Base-by-base conservation (phyloP, 2,797 vertebrate genomes). In the Poliocrania exsul region DNA sequence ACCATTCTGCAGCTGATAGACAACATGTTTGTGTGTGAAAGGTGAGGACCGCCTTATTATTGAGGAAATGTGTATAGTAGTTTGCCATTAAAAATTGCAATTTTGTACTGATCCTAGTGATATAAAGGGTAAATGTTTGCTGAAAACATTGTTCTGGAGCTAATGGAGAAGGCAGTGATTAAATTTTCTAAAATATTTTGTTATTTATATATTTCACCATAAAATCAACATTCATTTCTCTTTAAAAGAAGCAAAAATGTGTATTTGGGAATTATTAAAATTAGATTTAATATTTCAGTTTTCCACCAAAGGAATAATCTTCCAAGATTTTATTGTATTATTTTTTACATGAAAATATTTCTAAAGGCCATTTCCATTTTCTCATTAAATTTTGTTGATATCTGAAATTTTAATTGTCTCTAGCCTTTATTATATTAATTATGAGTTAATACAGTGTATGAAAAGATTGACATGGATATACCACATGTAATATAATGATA, bases 1-100 rank as follows among this genome's bases (percentile, higher is more conserved):
- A 57, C 37, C 65, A 35, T 71, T 88, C 80, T 74, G 80, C 24
- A 35, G 54, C 46, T 81, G 65, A 71, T 62, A 86, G 73, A 50
- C 80, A 81, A 65, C 24, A 5, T 42, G 24, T 20, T 53, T 6
- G 2, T 25, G 38, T 78, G 46, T 24, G 42, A 94, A 90, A 74
- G 79, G 31, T 29, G n/a, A 65, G 50, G 61, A 50, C 26, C 47
- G 2, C 8, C 77, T 73, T 73, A 44, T 53, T 44, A 44, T 49
- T 29, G 17, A 88, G 35, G 58, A 86, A 92, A 70, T 0, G 1
- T 24, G 23, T 33, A 38, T 24, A 21, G 24, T 1, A 9, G 51
- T 46, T 35, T 72, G 66, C 15, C 42, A 57, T 35, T 86, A 42
- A 72, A 92, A 74, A 20, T 26, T 37, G 26, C 2, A 29, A 57